Percentiles rank a stretch among this genome's conserved stretches.
These are phyloP conservation scores for Trichacis sp. DNA, from an alignment of 2,888 invertebrate genomes.

Conservation along the genomic window DNA sequence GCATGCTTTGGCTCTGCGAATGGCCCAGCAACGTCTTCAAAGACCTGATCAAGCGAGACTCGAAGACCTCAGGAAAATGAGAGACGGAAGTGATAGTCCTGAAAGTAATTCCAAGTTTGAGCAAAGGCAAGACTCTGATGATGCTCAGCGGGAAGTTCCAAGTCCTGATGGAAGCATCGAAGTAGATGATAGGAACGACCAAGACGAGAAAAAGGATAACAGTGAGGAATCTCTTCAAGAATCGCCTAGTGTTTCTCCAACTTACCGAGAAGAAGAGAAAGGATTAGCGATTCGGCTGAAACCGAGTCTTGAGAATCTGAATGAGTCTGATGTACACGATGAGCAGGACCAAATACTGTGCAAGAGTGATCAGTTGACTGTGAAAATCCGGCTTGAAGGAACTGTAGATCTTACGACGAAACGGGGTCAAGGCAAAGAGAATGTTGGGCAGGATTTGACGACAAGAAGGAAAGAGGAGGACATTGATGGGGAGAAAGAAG, in stretches of 20 bases:
- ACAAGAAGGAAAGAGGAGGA: slow-evolving; percentile 59
- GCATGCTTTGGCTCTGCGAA: slow-evolving; percentile 64
- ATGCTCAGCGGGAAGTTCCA: slow-evolving; percentile 48
- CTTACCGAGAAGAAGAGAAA: slow-evolving; percentile 54
- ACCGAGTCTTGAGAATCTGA: slow-evolving; percentile 60
- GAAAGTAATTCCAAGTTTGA: slow-evolving; percentile 54
- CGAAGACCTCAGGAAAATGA: slow-evolving; percentile 60
- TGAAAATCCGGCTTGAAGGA: slow-evolving; percentile 63
- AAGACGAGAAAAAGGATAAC: slow-evolving; percentile 53
- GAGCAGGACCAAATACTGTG: slow-evolving; percentile 19
- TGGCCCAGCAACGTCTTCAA: slow-evolving; percentile 66
- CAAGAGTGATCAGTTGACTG: slow-evolving; percentile 45
- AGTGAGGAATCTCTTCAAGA: slow-evolving; percentile 63
- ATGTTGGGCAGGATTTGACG: slow-evolving; percentile 64
- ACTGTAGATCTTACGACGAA: slow-evolving; percentile 65
- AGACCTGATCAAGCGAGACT: slow-evolving; percentile 60
- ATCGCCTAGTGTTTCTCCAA: slow-evolving; percentile 58
- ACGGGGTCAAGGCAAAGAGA: slow-evolving; percentile 62
- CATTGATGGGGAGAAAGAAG: slow-evolving; percentile 54
- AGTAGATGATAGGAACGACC: slow-evolving; percentile 62
- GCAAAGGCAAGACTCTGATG: slow-evolving; percentile 47
- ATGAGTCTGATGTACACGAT: slow-evolving; percentile 51
- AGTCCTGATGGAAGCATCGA: slow-evolving; percentile 67
- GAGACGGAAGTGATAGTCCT: slow-evolving; percentile 58
- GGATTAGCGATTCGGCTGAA: slow-evolving; percentile 54